phyloP scores from a whole-genome alignment of 2,113 vertebrate species.

The Solea senegalensis region DNA sequence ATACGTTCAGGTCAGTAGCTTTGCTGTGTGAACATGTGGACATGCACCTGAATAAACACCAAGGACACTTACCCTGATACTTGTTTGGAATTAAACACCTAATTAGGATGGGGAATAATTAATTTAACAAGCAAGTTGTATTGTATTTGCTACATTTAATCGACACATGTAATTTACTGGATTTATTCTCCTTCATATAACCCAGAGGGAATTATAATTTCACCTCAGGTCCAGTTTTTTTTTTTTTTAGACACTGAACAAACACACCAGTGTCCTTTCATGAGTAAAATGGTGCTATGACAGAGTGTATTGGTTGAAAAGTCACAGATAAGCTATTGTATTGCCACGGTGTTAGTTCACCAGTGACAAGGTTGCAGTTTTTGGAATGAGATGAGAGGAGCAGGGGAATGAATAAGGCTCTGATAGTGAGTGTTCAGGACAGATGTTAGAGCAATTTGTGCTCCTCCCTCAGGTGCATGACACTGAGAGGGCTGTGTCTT shows the following conservation, averaged over 20 bases:
- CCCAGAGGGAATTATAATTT: slow-evolving; percentile 4
- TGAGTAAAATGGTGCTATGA: slow-evolving; percentile 30
- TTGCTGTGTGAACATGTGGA: slow-evolving; percentile 43
- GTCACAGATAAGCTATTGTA: slow-evolving; percentile 37
- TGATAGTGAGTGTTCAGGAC: slow-evolving; percentile 25
- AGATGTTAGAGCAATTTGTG: slow-evolving; percentile 26
- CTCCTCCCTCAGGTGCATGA: slow-evolving; percentile 18
- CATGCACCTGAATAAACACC: slow-evolving; percentile 40
- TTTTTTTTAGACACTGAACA: slow-evolving; percentile 17
- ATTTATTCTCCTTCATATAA: slow-evolving; percentile 11
- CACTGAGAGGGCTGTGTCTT: slow-evolving; percentile 32
- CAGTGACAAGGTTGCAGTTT: slow-evolving; percentile 35
- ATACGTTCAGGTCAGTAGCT: slow-evolving; percentile 35
- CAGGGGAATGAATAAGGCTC: slow-evolving; percentile 14
- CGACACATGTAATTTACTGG: slow-evolving; percentile 34
- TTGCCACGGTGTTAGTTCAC: background rate
- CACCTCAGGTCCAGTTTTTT: background rate
- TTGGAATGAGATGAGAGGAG: slow-evolving; percentile 24
- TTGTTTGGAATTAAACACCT: slow-evolving; percentile 59
- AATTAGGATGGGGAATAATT: slow-evolving; percentile 53
- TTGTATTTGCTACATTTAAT: slow-evolving; percentile 31
- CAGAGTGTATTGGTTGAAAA: background rate
- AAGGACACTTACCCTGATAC: slow-evolving; percentile 62
- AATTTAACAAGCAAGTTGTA: slow-evolving; percentile 46
- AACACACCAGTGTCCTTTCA: slow-evolving; percentile 3